These are phyloP conservation scores for Chrysemys picta DNA, from an alignment of 2,113 vertebrate genomes.

Conservation along the genomic window DNA sequence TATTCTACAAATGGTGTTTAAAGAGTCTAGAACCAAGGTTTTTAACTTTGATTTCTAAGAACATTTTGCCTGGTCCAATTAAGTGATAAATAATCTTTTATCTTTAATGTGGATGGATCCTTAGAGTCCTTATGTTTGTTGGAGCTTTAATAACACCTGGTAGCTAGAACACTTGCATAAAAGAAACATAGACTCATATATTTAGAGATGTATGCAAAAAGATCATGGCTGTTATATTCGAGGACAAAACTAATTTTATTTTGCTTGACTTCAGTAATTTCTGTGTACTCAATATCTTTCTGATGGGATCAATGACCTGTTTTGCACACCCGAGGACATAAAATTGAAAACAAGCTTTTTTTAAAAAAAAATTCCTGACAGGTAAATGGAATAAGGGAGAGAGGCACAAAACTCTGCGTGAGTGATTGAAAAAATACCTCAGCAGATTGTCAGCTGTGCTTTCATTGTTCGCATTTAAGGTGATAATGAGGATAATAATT, in stretches of 20 bases:
- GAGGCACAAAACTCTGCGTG: not conserved
- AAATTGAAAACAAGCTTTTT: not conserved
- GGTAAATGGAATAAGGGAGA: not conserved
- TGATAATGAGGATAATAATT: not conserved
- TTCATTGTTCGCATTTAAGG: not conserved
- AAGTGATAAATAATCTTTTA: constrained; percentile 43
- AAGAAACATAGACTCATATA: constrained; percentile 53
- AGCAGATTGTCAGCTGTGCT: not conserved
- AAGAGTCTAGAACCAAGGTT: not conserved
- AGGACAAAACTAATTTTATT: constrained; percentile 46
- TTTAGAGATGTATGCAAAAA: constrained; percentile 60
- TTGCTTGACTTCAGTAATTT: constrained; percentile 29
- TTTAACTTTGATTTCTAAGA: constrained; percentile 12
- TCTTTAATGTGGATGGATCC: constrained; percentile 49
- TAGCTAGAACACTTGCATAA: constrained; percentile 67
- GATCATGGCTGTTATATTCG: constrained; percentile 18
- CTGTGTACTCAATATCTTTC: constrained; percentile 9
- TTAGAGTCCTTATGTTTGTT: constrained; percentile 57
- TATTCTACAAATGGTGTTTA: not conserved
- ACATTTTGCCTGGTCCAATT: not conserved
- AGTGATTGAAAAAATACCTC: not conserved
- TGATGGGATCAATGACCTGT: not conserved
- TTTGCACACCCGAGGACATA: constrained; percentile 23
- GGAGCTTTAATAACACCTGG: constrained; percentile 54
- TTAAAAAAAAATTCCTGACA: not conserved